Percentiles rank a stretch among this genome's conserved stretches.
Conservation (phyloP, 2,888 invertebrate species). For the Lasioglossum morio region DNA sequence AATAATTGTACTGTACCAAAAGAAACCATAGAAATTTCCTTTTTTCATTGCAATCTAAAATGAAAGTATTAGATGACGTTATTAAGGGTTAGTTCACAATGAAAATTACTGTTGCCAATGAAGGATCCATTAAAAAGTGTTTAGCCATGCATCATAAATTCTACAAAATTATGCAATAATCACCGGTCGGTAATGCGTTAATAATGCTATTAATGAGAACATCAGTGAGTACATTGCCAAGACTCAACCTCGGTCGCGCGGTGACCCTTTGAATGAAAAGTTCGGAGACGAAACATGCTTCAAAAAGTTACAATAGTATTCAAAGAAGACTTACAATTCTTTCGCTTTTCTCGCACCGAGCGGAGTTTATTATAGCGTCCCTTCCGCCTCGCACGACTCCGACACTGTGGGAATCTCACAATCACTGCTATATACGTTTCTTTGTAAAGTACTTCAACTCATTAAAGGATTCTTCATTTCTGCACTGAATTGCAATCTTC, state of each 20-base stretch:
- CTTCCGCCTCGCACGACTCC: slow-evolving; percentile 14
- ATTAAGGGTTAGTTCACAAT: too few relatives aligned
- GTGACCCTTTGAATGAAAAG: not conserved
- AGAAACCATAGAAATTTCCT: too few relatives aligned
- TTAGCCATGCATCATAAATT: too few relatives aligned
- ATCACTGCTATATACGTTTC: slow-evolving; percentile 25
- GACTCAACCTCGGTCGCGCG: not conserved
- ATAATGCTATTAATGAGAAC: too few relatives aligned
- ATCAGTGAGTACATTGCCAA: too few relatives aligned
- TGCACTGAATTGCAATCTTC: slow-evolving; percentile 15
- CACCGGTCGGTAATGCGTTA: too few relatives aligned
- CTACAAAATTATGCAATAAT: too few relatives aligned
- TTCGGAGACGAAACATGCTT: slow-evolving; percentile 19
- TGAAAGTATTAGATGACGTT: too few relatives aligned
- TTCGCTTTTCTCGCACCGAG: not conserved
- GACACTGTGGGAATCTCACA: slow-evolving; percentile 30
- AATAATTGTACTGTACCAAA: too few relatives aligned
- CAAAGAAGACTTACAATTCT: slow-evolving; percentile 41
- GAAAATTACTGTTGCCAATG: too few relatives aligned
- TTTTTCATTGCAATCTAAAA: too few relatives aligned
- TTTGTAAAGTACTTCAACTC: slow-evolving; percentile 50
- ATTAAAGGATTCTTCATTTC: slow-evolving; percentile 51
- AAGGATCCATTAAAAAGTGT: too few relatives aligned
- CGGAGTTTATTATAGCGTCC: slow-evolving; percentile 39
- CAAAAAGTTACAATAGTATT: slow-evolving; percentile 52